Evolutionary conservation across 1,140 invertebrate species (phyloP), one percentile per base, ranked within the genome.

Genomic region (Anastrepha ludens): DNA sequence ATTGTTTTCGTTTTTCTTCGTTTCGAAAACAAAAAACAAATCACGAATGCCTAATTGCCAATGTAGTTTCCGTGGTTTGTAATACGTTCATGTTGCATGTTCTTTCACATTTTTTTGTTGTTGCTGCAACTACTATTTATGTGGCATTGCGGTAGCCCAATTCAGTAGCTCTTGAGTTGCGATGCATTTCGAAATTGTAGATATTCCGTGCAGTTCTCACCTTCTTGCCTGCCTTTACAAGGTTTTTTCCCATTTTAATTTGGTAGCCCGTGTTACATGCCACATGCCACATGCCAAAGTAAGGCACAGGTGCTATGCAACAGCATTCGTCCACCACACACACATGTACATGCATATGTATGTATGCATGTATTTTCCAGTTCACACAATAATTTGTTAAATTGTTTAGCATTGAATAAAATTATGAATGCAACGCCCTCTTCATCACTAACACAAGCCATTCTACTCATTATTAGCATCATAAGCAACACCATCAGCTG

Each of bases 341-440:
- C 4, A 62, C 20, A 7, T 39, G 64, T 67, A 15, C 47, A 50
- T 39, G 15, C 47, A n/a, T 55, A 50, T 78, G 60, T 62, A 81
- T 44, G 41, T 39, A 44, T 13, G 41, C 67, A 74, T 74, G 67
- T 41, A 70, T n/a, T 81, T 55, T 20, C 3, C 47, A 55, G n/a
- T 81, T 41, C 47, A 81, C 74, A 55, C 47, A 58, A 41, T 47
- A 55, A 81, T 81, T 81, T 81, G 74, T 81, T 81, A 81, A 81
- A 81, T 55, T 81, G 50, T 81, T 81, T 81, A 58, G 74, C 74
- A 81, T 81, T 81, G 74, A 55, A 55, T 81, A 81, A 81, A 81
- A 55, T 81, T 81, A 81, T 81, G 41, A 44, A 81, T 41, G 47
- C 74, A 81, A 20, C 17, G 47, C 74, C 74, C 47, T 50, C 74